Evolutionary conservation across 92 coral and sea anemone genomes (phyloP), one percentile per base, ranked within the genome.

Genomic region (Paramuricea clavata): DNA sequence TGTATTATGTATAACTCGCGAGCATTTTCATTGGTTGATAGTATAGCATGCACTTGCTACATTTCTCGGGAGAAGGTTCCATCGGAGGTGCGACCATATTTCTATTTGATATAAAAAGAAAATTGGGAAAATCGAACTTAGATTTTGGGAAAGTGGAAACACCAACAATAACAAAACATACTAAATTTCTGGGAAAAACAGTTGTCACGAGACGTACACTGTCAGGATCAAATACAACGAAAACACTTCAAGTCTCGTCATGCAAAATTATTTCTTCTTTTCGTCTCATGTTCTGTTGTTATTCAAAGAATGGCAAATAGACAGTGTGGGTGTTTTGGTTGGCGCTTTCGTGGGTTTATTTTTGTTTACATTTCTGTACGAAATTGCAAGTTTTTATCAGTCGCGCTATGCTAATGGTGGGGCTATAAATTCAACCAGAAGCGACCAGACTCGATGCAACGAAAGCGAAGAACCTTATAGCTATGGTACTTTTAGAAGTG

Each of bases 241-340:
- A 39, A 39, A 39, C 44, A 39, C 4, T 10, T 4, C 44, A 39
- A 39, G 10, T 5, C 17, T 54, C 17, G 62, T 21, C 32, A 78
- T 78, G 83, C 68, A 78, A 39, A 31, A 52, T 16, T 22, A 28
- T 54, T 78, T 78, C 44, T 33, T 15, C 27, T 78, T 52, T 17
- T 78, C 83, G 6, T 52, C 83, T 15, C 83, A 78, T 19, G 69
- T 78, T 54, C 15, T 52, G 17, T 49, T 78, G 1, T 19, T 50
- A 13, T 78, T 78, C 49, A 78, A 78, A 57, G 69, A 78, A 57
- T 78, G 83, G 83, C 44, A 78, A 52, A 25, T 78, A 8, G 43
- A 13, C 12, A 31, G 49, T 12, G 12, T 64, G 12, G 34, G 41
- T 12, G 49, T 78, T 44, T 54, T 78, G 17, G 47, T 78, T 64